phyloP scores from a whole-genome alignment of 2,797 vertebrate genomes.

The Darevskia nairensis region DNA sequence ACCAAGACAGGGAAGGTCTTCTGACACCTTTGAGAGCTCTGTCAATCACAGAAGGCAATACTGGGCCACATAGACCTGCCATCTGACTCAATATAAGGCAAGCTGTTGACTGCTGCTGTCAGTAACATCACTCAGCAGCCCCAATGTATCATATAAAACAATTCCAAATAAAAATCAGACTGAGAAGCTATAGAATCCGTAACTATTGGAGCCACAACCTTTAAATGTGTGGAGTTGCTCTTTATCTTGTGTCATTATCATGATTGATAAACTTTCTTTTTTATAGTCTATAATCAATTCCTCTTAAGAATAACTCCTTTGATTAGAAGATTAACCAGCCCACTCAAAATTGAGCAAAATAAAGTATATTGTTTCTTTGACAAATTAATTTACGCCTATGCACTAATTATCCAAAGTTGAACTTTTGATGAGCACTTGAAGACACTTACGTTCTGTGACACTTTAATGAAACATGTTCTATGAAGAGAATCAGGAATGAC shows the following conservation, averaged over 20 bases:
- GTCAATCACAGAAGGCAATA: neutral
- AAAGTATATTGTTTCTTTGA: slow-evolving; percentile 66
- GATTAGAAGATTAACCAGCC: slow-evolving; percentile 50
- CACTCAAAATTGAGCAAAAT: slow-evolving; percentile 43
- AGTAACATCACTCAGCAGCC: neutral
- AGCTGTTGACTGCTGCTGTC: neutral
- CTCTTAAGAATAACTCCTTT: slow-evolving; percentile 39
- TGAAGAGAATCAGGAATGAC: slow-evolving; percentile 58
- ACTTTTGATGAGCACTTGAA: slow-evolving; percentile 60
- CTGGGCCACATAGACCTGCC: neutral
- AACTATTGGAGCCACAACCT: neutral
- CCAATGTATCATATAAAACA: neutral
- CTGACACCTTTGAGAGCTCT: neutral
- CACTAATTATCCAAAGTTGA: slow-evolving; percentile 66
- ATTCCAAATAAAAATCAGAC: neutral
- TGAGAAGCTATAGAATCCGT: neutral
- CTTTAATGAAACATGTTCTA: slow-evolving; percentile 61
- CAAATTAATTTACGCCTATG: slow-evolving; percentile 69
- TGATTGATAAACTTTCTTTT: slow-evolving; percentile 38
- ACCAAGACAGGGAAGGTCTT: neutral
- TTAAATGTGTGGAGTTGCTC: slow-evolving; percentile 39
- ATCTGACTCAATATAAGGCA: neutral
- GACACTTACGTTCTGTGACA: slow-evolving; percentile 58
- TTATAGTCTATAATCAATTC: slow-evolving; percentile 32
- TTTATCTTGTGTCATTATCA: slow-evolving; percentile 13